Percentiles rank a stretch among this genome's conserved stretches.
phyloP scores from a whole-genome alignment of 2,797 vertebrate species.

The Melanitta fusca region DNA sequence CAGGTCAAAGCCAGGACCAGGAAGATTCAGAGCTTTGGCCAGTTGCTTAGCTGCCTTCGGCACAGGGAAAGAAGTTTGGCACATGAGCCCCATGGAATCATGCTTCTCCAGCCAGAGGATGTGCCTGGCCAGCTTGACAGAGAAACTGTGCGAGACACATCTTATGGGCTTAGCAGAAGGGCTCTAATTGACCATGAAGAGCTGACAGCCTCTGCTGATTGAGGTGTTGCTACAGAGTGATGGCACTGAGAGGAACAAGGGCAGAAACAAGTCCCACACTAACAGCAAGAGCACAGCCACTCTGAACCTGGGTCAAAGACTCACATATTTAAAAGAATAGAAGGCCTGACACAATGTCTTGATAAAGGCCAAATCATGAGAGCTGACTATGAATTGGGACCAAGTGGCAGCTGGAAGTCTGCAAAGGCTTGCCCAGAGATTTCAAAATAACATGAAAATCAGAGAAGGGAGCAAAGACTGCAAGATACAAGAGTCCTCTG shows the following conservation, averaged over 20 bases:
- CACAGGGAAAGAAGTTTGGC: neutral
- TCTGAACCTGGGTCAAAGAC: neutral
- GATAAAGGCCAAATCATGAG: neutral
- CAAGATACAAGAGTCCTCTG: neutral
- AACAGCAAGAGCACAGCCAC: neutral
- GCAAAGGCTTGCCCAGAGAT: neutral
- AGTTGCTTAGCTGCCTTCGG: neutral
- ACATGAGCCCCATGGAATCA: rapidly evolving
- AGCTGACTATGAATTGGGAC: neutral
- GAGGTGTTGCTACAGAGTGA: neutral
- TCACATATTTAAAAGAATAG: neutral
- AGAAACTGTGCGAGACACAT: neutral
- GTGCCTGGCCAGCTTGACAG: neutral
- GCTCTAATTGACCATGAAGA: neutral
- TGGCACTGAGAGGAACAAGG: neutral
- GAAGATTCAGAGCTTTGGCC: neutral
- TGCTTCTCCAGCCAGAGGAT: neutral
- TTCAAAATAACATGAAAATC: neutral
- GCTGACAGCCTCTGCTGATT: neutral
- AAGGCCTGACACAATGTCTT: neutral
- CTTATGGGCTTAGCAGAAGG: neutral
- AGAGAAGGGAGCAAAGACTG: neutral
- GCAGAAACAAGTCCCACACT: neutral
- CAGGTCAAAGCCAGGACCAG: neutral
- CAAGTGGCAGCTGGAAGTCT: neutral